Evolutionary conservation across 2,113 vertebrate genomes (phyloP), one percentile per base, ranked within the genome.

Genomic region (Eurystomus gularis): DNA sequence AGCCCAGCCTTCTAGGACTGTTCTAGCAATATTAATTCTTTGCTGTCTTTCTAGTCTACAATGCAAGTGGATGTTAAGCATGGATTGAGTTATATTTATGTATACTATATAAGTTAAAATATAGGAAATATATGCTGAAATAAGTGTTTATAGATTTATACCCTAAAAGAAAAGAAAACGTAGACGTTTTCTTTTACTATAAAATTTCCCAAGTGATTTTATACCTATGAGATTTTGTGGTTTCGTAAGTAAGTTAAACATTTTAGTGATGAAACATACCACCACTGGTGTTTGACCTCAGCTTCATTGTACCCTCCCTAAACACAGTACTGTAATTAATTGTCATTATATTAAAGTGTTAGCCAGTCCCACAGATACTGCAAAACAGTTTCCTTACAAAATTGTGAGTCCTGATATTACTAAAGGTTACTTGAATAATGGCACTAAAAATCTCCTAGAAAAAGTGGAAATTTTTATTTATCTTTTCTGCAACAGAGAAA

Each of bases 231-330:
- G 7, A 23, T 54, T 75, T 57, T 61, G 7, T 51, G n/a, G 1
- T 80, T 79, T 54, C 35, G 3, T 28, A n/a, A 52, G 35, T 14
- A 71, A 83, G 86, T n/a, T 15, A 58, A 77, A 70, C 23, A 37
- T 33, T 79, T 55, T n/a, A 58, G 68, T 0, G 1, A 54, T 18
- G 64, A 80, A 18, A 16, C 1, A 4, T 54, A 70, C 33, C 2
- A 2, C 29, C 23, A 2, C 2, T 2, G 2, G 64, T 61, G 19
- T 29, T 80, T 54, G 26, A 33, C 10, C 11, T 60, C 2, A 1
- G 39, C 61, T 88, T 13, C 13, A 28, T 4, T 29, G 49, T 35
- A 88, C 77, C 29, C 55, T 62, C 13, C 3, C 82, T 73, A 88
- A 69, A 85, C 5, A 16, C n/a, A 15, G 31, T 10, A 31, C 9